phyloP scores from a whole-genome alignment of 2,797 vertebrate genomes.

The Siniperca scherzeri region DNA sequence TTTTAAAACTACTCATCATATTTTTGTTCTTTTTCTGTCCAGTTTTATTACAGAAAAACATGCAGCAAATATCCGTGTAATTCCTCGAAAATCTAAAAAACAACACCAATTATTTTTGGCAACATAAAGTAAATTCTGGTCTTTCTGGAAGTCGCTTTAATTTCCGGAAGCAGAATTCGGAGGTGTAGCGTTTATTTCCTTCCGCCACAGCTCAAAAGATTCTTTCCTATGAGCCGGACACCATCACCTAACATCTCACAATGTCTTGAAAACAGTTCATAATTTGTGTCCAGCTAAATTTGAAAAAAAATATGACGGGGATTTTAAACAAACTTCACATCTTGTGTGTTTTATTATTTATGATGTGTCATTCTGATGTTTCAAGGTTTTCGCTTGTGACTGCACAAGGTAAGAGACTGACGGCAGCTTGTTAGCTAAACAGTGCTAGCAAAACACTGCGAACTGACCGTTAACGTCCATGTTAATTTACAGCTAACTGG shows the following conservation, averaged over 20 bases:
- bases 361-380: slow-evolving; percentile 24
- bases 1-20: too few species aligned
- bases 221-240: slow-evolving; percentile 2
- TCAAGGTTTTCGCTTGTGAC: slow-evolving; percentile 39
- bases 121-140: not conserved
- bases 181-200: slow-evolving; percentile 38
- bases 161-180: slow-evolving; percentile 14
- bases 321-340: not conserved
- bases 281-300: not conserved
- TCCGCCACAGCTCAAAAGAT: slow-evolving; percentile 3
- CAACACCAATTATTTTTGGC: not conserved
- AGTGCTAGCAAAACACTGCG: slow-evolving; percentile 17
- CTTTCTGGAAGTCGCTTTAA: not conserved
- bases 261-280: slow-evolving; percentile 37
- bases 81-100: not conserved
- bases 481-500: not conserved
- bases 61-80: not conserved
- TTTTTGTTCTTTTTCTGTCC: not conserved
- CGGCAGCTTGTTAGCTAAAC: slow-evolving; percentile 18
- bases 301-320: slow-evolving; percentile 55
- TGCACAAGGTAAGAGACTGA: slow-evolving; percentile 72
- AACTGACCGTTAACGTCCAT: not conserved
- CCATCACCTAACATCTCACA: not conserved
- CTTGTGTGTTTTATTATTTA: slow-evolving; percentile 46
- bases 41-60: not conserved